Evolutionary conservation across 2,888 invertebrate genomes (phyloP).

Genomic region (Amblyjoppa proteus): DNA sequence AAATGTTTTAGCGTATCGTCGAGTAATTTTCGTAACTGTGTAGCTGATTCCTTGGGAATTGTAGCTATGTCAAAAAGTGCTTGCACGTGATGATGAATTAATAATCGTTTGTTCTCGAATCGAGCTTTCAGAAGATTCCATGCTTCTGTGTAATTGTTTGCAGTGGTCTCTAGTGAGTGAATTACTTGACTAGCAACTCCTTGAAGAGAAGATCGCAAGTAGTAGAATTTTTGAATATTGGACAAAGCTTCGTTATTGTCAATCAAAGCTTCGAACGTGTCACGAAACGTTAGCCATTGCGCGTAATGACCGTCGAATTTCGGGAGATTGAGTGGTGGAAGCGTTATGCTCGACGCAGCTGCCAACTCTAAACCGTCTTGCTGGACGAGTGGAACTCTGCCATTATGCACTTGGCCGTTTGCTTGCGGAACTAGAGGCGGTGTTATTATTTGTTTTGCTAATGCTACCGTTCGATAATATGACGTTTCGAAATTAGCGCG

Average conservation of each 20-base stretch:
- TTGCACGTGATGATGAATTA: conserved; percentile 64
- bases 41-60: conserved; percentile 51
- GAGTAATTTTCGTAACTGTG: conserved; percentile 41
- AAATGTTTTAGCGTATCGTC: conserved; percentile 55
- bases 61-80: conserved; percentile 47
- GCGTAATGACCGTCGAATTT: conserved; percentile 65
- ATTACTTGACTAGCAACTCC: conserved; percentile 61
- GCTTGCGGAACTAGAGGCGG: conserved; percentile 2
- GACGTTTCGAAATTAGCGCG: conserved; percentile 15
- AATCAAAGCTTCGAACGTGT: conserved; percentile 64
- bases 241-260: conserved; percentile 55
- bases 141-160: conserved; percentile 62
- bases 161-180: conserved; percentile 62
- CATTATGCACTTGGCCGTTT: not conserved
- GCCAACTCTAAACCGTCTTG: conserved; percentile 19
- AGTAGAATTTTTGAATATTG: conserved; percentile 69
- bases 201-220: conserved; percentile 65
- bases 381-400: not conserved
- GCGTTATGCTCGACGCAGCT: conserved; percentile 29
- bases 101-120: conserved; percentile 60
- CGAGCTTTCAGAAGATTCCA: conserved; percentile 62
- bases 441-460: conserved; percentile 17
- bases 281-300: conserved; percentile 64
- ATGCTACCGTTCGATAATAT: conserved; percentile 20
- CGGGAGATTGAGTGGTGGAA: conserved; percentile 60